Percentiles rank a stretch among this genome's conserved stretches.
These are phyloP conservation scores for Microcebus jonahi DNA, from an alignment of 2,113 vertebrate genomes.

Conservation along the genomic window DNA sequence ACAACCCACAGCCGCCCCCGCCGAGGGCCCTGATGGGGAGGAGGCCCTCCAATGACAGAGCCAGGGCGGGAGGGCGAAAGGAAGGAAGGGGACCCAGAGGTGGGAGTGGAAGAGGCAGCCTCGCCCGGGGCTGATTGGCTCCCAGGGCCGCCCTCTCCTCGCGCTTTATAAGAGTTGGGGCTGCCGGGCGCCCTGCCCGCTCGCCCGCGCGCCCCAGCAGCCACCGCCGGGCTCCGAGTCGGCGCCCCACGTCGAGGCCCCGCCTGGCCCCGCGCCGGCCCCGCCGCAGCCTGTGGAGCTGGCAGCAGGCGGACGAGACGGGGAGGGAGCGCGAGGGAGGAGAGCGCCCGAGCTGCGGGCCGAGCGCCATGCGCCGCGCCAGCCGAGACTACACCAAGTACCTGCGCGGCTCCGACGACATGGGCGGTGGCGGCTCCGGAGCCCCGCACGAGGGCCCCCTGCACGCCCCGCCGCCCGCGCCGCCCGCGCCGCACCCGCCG, in stretches of 20 bases:
- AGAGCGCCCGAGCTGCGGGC: conserved; percentile 35
- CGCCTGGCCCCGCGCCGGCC: conserved; percentile 33
- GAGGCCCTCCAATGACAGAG: not conserved
- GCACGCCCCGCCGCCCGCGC: conserved; percentile 57
- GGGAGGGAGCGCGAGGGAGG: not conserved
- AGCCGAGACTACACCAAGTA: conserved; percentile 87
- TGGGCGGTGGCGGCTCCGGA: conserved; percentile 70
- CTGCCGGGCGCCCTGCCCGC: conserved; percentile 25
- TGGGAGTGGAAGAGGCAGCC: conserved; percentile 71
- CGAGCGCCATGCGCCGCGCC: conserved; percentile 84
- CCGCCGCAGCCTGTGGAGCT: not conserved
- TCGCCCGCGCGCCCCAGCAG: conserved; percentile 34
- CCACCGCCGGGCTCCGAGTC: not conserved
- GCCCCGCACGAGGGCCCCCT: conserved; percentile 60
- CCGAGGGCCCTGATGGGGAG: not conserved
- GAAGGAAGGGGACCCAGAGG: conserved; percentile 62
- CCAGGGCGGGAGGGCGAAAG: conserved; percentile 44
- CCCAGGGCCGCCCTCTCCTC: conserved; percentile 42
- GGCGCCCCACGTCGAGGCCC: conserved; percentile 21
- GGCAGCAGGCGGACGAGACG: not conserved
- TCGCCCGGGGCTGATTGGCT: conserved; percentile 73
- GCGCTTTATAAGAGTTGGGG: conserved; percentile 76
- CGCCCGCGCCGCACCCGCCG: conserved; percentile 73
- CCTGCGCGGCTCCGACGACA: conserved; percentile 85
- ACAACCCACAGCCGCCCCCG: not conserved